Evolutionary conservation across 2,113 vertebrate genomes (phyloP).

Genomic region (Urocynchramus pylzowi): DNA sequence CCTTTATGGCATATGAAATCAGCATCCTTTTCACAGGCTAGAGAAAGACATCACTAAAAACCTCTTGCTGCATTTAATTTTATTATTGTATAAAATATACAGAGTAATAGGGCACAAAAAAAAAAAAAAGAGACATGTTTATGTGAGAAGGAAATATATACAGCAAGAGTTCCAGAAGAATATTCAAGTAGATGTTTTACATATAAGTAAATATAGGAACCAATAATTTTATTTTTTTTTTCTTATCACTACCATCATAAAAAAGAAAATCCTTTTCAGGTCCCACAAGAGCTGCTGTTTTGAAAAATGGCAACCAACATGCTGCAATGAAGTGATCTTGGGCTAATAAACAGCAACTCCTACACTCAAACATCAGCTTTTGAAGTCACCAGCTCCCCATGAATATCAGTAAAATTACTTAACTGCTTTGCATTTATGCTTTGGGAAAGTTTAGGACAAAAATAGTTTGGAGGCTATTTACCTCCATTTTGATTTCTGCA

Average conservation of each 20-base stretch:
- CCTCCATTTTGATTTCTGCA: neutral
- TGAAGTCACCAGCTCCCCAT: neutral
- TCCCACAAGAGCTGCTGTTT: neutral
- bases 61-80: neutral
- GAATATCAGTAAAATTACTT: neutral
- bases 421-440: neutral
- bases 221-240: neutral
- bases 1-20: neutral
- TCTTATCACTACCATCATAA: neutral
- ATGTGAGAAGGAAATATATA: neutral
- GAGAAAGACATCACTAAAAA: conserved; percentile 1
- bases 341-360: neutral
- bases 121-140: neutral
- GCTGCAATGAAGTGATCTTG: neutral
- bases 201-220: neutral
- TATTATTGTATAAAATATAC: neutral
- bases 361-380: neutral
- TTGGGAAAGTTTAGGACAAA: neutral
- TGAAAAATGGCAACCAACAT: neutral
- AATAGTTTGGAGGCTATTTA: neutral
- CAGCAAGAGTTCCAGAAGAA: neutral
- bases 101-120: neutral
- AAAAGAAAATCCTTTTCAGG: neutral
- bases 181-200: neutral
- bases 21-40: conserved; percentile 33